Evolutionary conservation across 30 jellyfish, hydroid and myxozoan species (phyloP), one percentile per base, ranked within the genome.

Genomic region (Catostylus mosaicus): DNA sequence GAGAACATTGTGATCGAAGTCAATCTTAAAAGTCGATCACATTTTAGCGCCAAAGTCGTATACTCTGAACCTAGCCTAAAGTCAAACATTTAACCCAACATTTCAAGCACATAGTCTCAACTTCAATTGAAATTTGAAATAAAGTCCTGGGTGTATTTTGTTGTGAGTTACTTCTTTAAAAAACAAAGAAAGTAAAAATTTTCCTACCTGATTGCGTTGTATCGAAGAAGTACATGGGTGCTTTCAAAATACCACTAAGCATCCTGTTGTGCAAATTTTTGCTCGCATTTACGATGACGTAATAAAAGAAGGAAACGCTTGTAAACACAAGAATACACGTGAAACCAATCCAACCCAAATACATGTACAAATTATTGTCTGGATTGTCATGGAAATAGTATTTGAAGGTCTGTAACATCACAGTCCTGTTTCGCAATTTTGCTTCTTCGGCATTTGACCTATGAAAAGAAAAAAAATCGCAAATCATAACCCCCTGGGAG

Each of bases 211-310:
- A n/a, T 11, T 73, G 89, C 20, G 87, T 88, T 23, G 89, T 48
- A 27, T 88, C 93, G 45, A 88, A 88, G 91, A 87, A 87, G 57
- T 77, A 72, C 54, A 87, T 38, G 0, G 96, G 88, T 16, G 96
- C 85, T 54, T 77, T 78, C 31, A 87, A 60, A 45, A 87, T 71
- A 30, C 92, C 86, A n/a, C 61, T 29, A 1, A 78, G 29, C 96
- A 87, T 87, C 50, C 18, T 57, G 70, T 77, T 59, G 30, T 87
- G 96, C 1, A 77, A 37, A 40, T 22, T 16, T 27, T 90, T 66
- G 66, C 96, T 77, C 1, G 85, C 84, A 67, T 65, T 80, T 34
- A 80, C 65, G 43, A 65, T 35, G 46, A 64, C 27, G 64, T 43
- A 33, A 68, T 14, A 47, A 47, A 80, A 80, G 23, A 50, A 54